Evolutionary conservation across 1,140 invertebrate species (phyloP).

Genomic region (Arion vulgaris): DNA sequence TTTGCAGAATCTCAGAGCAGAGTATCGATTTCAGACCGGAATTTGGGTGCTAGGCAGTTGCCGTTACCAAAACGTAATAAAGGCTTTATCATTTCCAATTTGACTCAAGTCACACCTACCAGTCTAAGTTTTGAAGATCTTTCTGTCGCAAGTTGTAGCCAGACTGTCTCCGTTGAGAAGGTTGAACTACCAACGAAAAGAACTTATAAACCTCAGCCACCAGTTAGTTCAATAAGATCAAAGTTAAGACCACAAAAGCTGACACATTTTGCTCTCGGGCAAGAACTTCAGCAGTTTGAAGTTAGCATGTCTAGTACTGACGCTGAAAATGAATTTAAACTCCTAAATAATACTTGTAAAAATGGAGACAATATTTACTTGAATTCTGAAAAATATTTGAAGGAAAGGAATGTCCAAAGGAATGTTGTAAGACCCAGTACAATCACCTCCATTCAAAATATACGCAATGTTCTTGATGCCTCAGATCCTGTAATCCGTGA

Average conservation of each 20-base stretch:
- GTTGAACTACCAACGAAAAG: background rate
- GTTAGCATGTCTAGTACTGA: background rate
- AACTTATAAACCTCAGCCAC: background rate
- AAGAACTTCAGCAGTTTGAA: background rate
- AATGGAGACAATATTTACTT: background rate
- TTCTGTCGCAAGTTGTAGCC: too few relatives aligned
- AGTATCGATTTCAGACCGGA: background rate
- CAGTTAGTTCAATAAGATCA: background rate
- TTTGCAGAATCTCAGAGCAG: background rate
- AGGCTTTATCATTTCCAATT: background rate
- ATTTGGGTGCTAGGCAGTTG: background rate
- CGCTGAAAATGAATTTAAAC: background rate
- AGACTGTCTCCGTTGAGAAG: background rate
- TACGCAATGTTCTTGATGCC: background rate
- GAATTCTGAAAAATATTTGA: background rate
- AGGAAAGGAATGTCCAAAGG: background rate
- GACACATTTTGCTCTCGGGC: background rate
- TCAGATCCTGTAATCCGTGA: background rate
- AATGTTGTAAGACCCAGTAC: background rate
- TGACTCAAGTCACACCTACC: background rate
- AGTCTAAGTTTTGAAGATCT: background rate
- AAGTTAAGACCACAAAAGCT: background rate
- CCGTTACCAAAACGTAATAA: background rate
- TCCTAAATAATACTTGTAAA: background rate
- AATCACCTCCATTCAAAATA: background rate